These are phyloP conservation scores for Hydrotaea cyrtoneurina DNA, from an alignment of 2,888 invertebrate genomes.

Conservation along the genomic window DNA sequence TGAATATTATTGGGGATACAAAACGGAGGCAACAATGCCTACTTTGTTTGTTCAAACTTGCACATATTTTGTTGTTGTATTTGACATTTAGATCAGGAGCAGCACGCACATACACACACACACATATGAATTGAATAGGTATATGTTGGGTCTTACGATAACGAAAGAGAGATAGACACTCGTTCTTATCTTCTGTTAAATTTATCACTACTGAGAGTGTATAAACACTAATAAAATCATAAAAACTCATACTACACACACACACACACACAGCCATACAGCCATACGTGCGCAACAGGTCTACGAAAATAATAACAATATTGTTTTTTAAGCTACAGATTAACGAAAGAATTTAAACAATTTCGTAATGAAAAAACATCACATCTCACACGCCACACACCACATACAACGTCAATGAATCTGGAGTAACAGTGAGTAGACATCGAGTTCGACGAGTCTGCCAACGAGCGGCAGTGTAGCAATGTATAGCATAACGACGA, in stretches of 20 bases:
- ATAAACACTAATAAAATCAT: not conserved
- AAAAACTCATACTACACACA: not conserved
- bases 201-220: not conserved
- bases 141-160: no score
- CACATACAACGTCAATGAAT: not conserved
- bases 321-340: conserved; percentile 34
- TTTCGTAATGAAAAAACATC: conserved; percentile 47
- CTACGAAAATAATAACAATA: conserved; percentile 21
- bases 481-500: not conserved
- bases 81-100: no score
- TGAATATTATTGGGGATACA: no score
- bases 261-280: no score
- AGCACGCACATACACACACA: no score
- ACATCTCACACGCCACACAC: not conserved
- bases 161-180: not conserved
- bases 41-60: no score
- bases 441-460: conserved; percentile 1
- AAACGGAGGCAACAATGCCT: no score
- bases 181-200: not conserved
- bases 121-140: no score
- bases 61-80: no score
- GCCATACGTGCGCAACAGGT: no score
- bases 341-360: conserved; percentile 58
- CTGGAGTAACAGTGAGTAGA: not conserved
- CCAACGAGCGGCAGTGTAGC: not conserved